A percentile compares a stretch with the other conserved stretches of the same genome.
These are phyloP conservation scores for Phaedon cochleariae DNA, from an alignment of 2,888 invertebrate species.

Conservation along the genomic window DNA sequence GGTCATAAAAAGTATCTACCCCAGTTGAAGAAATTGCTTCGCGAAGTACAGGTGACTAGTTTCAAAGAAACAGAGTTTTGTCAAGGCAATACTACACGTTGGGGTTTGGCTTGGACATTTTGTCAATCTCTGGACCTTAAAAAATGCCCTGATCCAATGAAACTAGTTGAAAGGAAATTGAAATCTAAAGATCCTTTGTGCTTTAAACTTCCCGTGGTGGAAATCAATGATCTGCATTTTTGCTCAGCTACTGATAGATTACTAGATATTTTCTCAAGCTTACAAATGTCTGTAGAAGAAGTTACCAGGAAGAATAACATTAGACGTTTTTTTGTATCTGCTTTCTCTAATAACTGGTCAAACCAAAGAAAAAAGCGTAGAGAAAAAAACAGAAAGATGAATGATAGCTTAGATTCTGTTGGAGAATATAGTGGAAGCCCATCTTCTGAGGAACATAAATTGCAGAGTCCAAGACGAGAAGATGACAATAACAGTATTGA, in stretches of 20 bases:
- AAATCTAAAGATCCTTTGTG: slow-evolving; percentile 48
- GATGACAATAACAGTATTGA: slow-evolving; percentile 26
- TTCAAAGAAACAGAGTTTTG: slow-evolving; percentile 83
- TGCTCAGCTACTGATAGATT: slow-evolving; percentile 47
- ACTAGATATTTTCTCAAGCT: slow-evolving; percentile 52
- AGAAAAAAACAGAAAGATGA: slow-evolving; percentile 49
- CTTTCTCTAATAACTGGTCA: slow-evolving; percentile 80
- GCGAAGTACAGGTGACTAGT: slow-evolving; percentile 68
- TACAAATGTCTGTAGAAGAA: slow-evolving; percentile 60
- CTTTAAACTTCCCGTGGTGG: slow-evolving; percentile 42
- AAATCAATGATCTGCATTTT: slow-evolving; percentile 42
- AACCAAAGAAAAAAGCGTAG: slow-evolving; percentile 80
- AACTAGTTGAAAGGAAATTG: slow-evolving; percentile 44
- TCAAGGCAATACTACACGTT: slow-evolving; percentile 94
- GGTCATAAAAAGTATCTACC: slow-evolving; percentile 86
- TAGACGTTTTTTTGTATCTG: slow-evolving; percentile 67
- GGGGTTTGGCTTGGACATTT: slow-evolving; percentile 96
- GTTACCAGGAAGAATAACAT: slow-evolving; percentile 58
- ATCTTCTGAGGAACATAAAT: slow-evolving; percentile 7
- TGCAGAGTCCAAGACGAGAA: background rate
- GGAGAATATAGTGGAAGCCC: slow-evolving; percentile 24
- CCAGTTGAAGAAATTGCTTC: slow-evolving; percentile 71
- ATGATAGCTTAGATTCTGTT: slow-evolving; percentile 31
- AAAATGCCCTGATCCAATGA: slow-evolving; percentile 57
- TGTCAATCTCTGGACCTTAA: slow-evolving; percentile 58